Conservation (phyloP, 1,140 invertebrate genomes). For the Pinna nobilis region DNA sequence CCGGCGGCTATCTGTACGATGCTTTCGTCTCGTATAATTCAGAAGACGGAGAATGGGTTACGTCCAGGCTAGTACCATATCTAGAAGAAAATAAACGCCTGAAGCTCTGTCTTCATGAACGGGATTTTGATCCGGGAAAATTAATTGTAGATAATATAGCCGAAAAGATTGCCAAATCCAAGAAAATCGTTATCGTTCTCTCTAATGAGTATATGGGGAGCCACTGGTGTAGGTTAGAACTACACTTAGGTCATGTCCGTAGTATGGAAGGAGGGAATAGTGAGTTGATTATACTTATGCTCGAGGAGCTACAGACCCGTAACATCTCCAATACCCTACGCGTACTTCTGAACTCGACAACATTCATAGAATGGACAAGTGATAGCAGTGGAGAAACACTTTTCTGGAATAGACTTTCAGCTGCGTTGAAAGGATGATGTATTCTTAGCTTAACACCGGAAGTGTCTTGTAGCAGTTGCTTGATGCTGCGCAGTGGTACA, state of each 20-base stretch:
- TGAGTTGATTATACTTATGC: conserved; percentile 11
- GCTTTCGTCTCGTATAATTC: conserved; percentile 14
- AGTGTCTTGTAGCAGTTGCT: no score
- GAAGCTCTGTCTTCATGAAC: conserved; percentile 59
- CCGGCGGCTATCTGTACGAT: conserved; percentile 26
- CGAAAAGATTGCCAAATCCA: conserved; percentile 50
- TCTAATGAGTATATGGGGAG: conserved; percentile 54
- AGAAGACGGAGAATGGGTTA: conserved; percentile 14
- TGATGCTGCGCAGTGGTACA: no score
- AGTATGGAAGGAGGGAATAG: not conserved
- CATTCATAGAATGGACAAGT: conserved; percentile 20
- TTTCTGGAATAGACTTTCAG: conserved; percentile 19
- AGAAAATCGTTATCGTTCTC: conserved; percentile 55
- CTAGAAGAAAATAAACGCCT: conserved; percentile 29
- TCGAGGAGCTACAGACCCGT: conserved; percentile 7
- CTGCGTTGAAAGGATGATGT: not conserved
- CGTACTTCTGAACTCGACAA: conserved; percentile 19
- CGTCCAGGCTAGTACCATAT: conserved; percentile 10
- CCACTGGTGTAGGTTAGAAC: conserved; percentile 67
- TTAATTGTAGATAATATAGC: conserved; percentile 59
- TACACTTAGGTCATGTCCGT: conserved; percentile 66
- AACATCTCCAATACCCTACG: conserved; percentile 17
- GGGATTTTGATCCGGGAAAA: conserved; percentile 59
- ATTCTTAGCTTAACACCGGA: not conserved
- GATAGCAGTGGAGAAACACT: conserved; percentile 2